Evolutionary conservation across 2,888 invertebrate species (phyloP).

Genomic region (Bimastos eiseni): DNA sequence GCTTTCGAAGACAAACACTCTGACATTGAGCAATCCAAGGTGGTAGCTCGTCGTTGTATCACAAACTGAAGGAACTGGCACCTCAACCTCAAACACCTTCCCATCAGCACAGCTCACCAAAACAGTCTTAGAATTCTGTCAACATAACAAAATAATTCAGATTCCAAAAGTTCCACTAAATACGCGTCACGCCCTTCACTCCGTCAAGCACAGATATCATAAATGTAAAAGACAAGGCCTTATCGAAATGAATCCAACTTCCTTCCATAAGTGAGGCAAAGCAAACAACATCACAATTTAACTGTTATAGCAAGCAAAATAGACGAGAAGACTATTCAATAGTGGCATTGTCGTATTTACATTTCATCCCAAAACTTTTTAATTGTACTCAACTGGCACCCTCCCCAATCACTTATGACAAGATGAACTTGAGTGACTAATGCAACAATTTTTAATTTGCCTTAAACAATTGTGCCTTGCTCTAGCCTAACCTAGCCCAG

Average conservation of each 20-base stretch:
- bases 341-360: background rate
- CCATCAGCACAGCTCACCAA: constrained; percentile 59
- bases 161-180: background rate
- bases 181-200: background rate
- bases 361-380: background rate
- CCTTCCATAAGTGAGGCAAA: background rate
- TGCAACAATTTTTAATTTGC: background rate
- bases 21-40: constrained; percentile 50
- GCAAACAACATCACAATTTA: background rate
- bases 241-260: background rate
- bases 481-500: too few species aligned
- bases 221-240: background rate
- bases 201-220: background rate
- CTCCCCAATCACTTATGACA: too few species aligned
- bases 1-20: constrained; percentile 56
- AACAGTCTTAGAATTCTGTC: constrained; percentile 52
- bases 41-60: constrained; percentile 59
- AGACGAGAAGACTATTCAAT: background rate
- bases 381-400: background rate
- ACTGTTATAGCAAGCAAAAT: background rate
- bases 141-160: background rate
- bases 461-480: too few species aligned
- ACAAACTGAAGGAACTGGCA: constrained; percentile 56
- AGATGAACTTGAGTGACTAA: background rate
- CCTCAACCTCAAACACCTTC: constrained; percentile 56